Evolutionary conservation across 2,888 invertebrate species (phyloP), one percentile per base, ranked within the genome.

Genomic region (Tinea pellionella): DNA sequence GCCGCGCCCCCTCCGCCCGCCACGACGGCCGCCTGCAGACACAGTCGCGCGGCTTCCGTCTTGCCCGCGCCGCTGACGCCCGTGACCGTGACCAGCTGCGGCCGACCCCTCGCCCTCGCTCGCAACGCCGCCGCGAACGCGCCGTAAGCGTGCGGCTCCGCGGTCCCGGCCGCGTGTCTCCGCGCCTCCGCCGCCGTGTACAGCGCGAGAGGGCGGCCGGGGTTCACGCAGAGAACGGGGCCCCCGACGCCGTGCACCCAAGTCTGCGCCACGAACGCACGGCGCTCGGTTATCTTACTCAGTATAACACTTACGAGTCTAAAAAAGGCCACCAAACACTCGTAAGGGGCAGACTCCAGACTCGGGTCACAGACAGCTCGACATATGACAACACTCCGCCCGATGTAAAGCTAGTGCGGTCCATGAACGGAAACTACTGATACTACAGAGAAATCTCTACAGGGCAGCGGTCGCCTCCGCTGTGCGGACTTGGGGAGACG

Each of bases 41-140:
- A 94, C 70, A 98, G 94, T 47, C 97, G 90, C 0, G 96, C 94
- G 12, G 98, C 94, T 88, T 96, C 95, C 66, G 96, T 96, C 89
- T 96, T 96, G 63, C 96, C 96, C 72, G 60, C 97, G 55, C 99
- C 99, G 64, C 98, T 75, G 24, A 98, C 89, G 75, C 98, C 98
- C 19, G 98, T 84, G 61, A 95, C 87, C 75, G 98, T 98, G 7
- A 98, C 98, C 70, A 98, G 89, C 92, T 93, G 79, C 66, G 89
- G 83, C 81, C 69, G 83, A 74, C 66, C 70, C 70, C 73, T 80
- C 73, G 51, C 84, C 82, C 68, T 83, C 74, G 41, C 84, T 80
- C 66, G 80, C 75, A 12, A 1, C 1, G 55, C 55, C 19, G 55
- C 55, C 24, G 55, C 55, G 4, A 29, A 11, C 1, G 37, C 55